phyloP scores from a whole-genome alignment of 2,113 vertebrate genomes.

The Leucopsar rothschildi region DNA sequence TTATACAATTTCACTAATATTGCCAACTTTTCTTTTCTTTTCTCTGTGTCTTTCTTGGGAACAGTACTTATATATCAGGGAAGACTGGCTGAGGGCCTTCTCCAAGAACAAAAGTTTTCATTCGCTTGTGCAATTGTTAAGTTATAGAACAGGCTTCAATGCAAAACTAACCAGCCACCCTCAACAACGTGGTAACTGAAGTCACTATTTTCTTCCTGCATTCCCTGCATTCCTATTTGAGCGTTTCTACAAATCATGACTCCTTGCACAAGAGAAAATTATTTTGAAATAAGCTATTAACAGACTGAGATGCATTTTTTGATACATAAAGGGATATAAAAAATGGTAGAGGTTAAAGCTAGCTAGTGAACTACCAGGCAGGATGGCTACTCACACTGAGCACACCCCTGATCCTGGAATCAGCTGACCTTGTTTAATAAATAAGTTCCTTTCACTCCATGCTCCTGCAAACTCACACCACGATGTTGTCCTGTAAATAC shows the following conservation, averaged over 20 bases:
- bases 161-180: neutral
- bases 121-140: neutral
- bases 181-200: rapidly evolving
- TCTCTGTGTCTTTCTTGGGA: neutral
- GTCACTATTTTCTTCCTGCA: neutral
- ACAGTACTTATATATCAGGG: neutral
- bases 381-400: neutral
- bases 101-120: neutral
- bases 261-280: neutral
- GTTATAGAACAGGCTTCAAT: neutral
- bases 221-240: neutral
- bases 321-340: neutral
- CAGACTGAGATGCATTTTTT: neutral
- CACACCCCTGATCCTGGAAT: neutral
- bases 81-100: neutral
- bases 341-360: neutral
- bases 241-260: neutral
- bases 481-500: neutral
- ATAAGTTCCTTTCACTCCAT: neutral
- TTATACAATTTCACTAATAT: neutral
- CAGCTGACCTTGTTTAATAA: neutral
- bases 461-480: neutral
- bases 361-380: neutral
- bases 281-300: neutral
- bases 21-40: neutral